Percentiles rank a stretch among this genome's conserved stretches.
phyloP scores from a whole-genome alignment of 2,113 vertebrate genomes.

The Dasyprocta punctata region DNA sequence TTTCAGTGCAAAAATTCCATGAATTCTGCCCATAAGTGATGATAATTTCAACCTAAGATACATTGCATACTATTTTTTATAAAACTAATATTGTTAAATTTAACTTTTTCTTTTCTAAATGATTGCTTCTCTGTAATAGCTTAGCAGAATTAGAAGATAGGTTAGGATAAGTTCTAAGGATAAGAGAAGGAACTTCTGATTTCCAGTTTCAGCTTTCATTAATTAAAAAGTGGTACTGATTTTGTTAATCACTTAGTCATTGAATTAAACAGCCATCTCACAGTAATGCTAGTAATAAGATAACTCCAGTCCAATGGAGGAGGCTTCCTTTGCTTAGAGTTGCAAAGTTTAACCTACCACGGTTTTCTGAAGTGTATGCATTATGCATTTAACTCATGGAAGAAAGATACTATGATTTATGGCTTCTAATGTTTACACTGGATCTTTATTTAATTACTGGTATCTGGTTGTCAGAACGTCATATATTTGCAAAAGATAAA shows the following conservation, averaged over 20 bases:
- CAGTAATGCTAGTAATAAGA: neutral
- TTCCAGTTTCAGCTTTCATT: constrained; percentile 39
- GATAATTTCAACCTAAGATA: constrained; percentile 10
- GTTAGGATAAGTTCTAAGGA: neutral
- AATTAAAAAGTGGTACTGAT: constrained; percentile 51
- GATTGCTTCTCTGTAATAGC: neutral
- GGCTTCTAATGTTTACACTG: constrained; percentile 68
- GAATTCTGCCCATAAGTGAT: neutral
- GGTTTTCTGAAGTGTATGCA: constrained; percentile 62
- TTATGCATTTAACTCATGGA: constrained; percentile 62
- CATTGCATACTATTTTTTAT: neutral
- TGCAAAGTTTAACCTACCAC: constrained; percentile 46
- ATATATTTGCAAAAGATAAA: constrained; percentile 74
- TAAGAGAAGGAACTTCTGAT: neutral
- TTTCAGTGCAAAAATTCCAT: neutral
- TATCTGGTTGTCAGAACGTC: constrained; percentile 76
- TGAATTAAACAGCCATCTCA: neutral
- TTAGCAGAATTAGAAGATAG: constrained; percentile 27
- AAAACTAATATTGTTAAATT: constrained; percentile 39
- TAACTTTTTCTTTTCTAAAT: neutral
- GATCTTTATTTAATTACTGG: constrained; percentile 82
- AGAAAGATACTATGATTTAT: constrained; percentile 79
- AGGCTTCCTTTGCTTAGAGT: constrained; percentile 17
- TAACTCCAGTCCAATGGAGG: neutral
- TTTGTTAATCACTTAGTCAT: neutral